Evolutionary conservation across 2,113 vertebrate genomes (phyloP), one percentile per base, ranked within the genome.

Genomic region (Trematocara variabile): DNA sequence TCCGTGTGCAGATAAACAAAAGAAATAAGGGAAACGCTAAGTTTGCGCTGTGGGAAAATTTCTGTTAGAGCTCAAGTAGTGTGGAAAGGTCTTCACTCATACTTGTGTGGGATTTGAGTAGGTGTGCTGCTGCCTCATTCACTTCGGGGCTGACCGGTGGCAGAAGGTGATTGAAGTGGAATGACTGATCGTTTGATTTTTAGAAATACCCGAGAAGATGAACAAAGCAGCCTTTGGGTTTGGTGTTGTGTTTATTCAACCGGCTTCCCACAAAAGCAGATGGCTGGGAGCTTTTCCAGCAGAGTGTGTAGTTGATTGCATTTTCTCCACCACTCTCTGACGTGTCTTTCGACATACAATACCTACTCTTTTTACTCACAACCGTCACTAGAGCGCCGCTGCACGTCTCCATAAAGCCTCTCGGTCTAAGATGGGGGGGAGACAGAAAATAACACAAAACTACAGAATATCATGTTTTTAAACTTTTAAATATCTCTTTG

Each of bases 211-310:
- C 37, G 79, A 84, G 88, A 84, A 90, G 86, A 58, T 52, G 82
- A 91, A 88, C 79, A 90, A 90, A 78, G 85, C 86, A 34, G 33
- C 80, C 84, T 78, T n/a, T 25, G 78, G 86, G 91, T 91, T 84
- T 84, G 84, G 63, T 81, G 77, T 82, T 78, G 41, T 78, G 79
- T 88, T 89, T 41, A 87, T 86, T 84, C 48, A 56, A 75, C 81
- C 79, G 58, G 48, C 14, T 81, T 44, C 63, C 48, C 81, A 85
- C 85, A 52, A 80, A 86, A 83, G 78, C 90, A 95, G 84, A 87
- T 93, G 87, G 92, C 91, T 85, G 54, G 79, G 68, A 95, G 91
- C 86, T 92, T 92, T 95, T 94, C 95, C 93, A 94, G 94, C 93
- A 86, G 58, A 77, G 80, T 92, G 89, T 93, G 91, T 79, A 79